phyloP scores from a whole-genome alignment of 1,140 invertebrate genomes.

The Hylyphantes graminicola region DNA sequence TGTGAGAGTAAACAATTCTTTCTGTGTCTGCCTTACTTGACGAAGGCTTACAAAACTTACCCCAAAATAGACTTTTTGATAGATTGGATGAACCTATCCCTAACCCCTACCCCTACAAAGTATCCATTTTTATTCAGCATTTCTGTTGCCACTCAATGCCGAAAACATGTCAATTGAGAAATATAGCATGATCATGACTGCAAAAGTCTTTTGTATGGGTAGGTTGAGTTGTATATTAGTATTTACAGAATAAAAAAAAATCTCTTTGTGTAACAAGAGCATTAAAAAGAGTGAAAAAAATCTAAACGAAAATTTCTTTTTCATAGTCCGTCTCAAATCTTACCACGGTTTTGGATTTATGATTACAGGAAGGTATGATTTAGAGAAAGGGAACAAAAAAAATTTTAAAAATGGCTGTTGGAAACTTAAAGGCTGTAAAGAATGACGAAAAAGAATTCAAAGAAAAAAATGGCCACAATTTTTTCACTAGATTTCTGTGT shows the following conservation, averaged over 20 bases:
- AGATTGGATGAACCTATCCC: too few species aligned
- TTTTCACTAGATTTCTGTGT: conserved; percentile 21
- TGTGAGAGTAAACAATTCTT: too few species aligned
- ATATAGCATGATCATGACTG: too few species aligned
- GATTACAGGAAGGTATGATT: conserved; percentile 25
- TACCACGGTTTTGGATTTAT: conserved; percentile 13
- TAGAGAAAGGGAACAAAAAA: neutral
- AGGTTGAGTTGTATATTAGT: neutral
- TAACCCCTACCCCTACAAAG: too few species aligned
- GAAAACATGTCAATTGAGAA: too few species aligned
- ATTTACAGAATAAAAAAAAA: neutral
- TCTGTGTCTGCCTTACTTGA: too few species aligned
- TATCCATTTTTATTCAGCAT: too few species aligned
- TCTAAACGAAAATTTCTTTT: neutral
- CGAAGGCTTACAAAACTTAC: too few species aligned
- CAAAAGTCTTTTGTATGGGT: neutral
- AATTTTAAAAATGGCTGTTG: neutral
- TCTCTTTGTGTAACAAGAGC: conserved; percentile 3
- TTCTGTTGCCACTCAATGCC: too few species aligned
- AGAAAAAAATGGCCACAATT: neutral
- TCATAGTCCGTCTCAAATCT: neutral
- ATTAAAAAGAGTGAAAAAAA: neutral
- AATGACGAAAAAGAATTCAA: neutral
- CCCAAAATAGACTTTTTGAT: too few species aligned
- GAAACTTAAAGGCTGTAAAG: neutral